A percentile compares a stretch with the other conserved stretches of the same genome.
Conservation (phyloP, 2,888 invertebrate species). For the Stenichneumon culpator region DNA sequence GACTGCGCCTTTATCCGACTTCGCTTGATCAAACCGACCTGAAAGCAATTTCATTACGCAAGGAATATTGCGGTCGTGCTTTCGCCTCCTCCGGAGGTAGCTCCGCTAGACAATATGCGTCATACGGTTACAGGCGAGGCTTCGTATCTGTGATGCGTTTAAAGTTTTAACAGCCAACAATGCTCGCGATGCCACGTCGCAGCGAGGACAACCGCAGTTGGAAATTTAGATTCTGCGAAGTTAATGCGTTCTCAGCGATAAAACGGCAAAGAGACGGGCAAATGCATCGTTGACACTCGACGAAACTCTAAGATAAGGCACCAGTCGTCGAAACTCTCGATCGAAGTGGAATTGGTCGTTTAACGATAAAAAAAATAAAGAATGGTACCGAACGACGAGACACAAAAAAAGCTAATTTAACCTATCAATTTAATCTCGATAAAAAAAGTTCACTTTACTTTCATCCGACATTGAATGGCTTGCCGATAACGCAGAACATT, state of each 20-base stretch:
- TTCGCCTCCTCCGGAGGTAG: slow-evolving; percentile 27
- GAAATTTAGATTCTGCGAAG: not conserved
- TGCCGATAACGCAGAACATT: not conserved
- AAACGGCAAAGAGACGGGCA: not conserved
- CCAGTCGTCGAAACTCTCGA: not conserved
- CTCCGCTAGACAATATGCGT: slow-evolving; percentile 23
- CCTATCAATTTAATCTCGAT: too few species aligned
- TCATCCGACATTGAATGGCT: not conserved
- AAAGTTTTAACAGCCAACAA: slow-evolving; percentile 7
- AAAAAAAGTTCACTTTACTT: not conserved
- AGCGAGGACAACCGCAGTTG: not conserved
- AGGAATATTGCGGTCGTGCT: slow-evolving; percentile 49
- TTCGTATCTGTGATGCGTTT: not conserved
- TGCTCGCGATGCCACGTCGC: not conserved
- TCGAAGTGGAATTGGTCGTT: not conserved
- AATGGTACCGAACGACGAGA: not conserved
- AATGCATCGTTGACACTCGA: not conserved
- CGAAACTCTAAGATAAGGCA: not conserved
- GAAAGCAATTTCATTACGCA: slow-evolving; percentile 55
- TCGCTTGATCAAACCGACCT: slow-evolving; percentile 36
- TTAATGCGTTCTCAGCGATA: not conserved
- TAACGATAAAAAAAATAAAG: not conserved
- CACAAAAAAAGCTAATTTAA: too few species aligned
- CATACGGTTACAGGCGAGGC: slow-evolving; percentile 20
- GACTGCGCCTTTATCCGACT: slow-evolving; percentile 52